Evolutionary conservation across 2,888 invertebrate species (phyloP), one percentile per base, ranked within the genome.

Genomic region (Dolichopus griseipennis): DNA sequence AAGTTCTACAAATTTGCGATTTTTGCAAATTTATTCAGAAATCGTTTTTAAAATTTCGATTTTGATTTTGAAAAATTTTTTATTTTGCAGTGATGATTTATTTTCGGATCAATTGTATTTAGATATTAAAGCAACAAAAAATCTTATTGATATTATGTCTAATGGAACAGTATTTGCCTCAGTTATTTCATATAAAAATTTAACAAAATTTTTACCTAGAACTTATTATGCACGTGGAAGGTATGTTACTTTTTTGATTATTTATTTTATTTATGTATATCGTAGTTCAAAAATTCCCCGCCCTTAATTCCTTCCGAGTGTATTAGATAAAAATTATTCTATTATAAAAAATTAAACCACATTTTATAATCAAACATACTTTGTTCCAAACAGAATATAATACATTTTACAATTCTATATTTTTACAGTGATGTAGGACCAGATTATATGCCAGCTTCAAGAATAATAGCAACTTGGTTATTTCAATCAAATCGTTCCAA

Each of bases 91-190:
- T 20, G 79, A 81, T 73, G 80, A 82, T 70, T 72, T 82, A 41
- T 82, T 81, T 71, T 78, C 79, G 61, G 82, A 82, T 74, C 79
- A 81, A 73, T 76, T 82, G 8, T 80, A 79, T 65, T 78, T 82
- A 78, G 79, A 81, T 69, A 81, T 82, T 62, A 76, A 76, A 12
- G 72, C 77, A 1, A 79, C 79, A 3, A 72, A 75, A n/a, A 76
- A 77, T 9, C 74, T 81, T 69, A 73, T 78, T 66, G 77, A 80
- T 68, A 77, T 80, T 67, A 79, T 81, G 76, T 73, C 78, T 68
- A 81, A 81, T 70, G 77, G 78, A 62, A 81, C 80, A 70, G 78
- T 81, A 71, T 79, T 81, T 67, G 78, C 81, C 22, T 79, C 81
- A 64, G 78, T 81, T 67, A 80, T 82, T 68, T 78, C 82, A 21